A percentile compares a stretch with the other conserved stretches of the same genome.
Conservation (phyloP, 1,140 invertebrate genomes). For the Ylistrum balloti region DNA sequence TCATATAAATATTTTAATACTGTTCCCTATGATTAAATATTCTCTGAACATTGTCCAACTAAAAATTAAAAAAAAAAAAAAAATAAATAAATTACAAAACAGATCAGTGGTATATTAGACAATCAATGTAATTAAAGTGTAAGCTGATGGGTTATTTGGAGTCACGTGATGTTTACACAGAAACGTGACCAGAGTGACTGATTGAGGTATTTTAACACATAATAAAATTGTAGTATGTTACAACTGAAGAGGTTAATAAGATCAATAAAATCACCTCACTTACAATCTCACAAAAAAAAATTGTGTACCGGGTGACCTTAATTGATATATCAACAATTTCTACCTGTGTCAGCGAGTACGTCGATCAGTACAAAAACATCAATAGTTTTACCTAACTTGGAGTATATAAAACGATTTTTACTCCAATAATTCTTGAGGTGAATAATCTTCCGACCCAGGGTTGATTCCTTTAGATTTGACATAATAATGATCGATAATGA, state of each 20-base stretch:
- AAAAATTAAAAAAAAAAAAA: no score
- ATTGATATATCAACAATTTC: not conserved
- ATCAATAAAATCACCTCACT: conserved; percentile 27
- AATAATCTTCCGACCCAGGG: not conserved
- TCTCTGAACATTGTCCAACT: no score
- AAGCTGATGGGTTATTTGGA: no score
- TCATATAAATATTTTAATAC: no score
- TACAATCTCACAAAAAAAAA: not conserved
- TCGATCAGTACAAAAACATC: not conserved
- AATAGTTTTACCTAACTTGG: not conserved
- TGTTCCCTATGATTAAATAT: no score
- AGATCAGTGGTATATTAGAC: no score
- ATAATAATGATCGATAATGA: not conserved
- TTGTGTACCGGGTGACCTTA: not conserved
- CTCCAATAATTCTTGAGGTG: not conserved
- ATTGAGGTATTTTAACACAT: not conserved
- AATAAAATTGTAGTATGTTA: not conserved
- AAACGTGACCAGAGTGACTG: not conserved
- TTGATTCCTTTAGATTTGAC: not conserved
- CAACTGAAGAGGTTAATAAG: not conserved
- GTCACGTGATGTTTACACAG: not conserved
- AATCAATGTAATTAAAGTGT: no score
- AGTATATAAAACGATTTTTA: not conserved
- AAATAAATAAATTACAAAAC: no score
- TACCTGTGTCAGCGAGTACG: not conserved